Conservation (phyloP, 1,140 invertebrate species). For the Hypsibius dujardini region DNA sequence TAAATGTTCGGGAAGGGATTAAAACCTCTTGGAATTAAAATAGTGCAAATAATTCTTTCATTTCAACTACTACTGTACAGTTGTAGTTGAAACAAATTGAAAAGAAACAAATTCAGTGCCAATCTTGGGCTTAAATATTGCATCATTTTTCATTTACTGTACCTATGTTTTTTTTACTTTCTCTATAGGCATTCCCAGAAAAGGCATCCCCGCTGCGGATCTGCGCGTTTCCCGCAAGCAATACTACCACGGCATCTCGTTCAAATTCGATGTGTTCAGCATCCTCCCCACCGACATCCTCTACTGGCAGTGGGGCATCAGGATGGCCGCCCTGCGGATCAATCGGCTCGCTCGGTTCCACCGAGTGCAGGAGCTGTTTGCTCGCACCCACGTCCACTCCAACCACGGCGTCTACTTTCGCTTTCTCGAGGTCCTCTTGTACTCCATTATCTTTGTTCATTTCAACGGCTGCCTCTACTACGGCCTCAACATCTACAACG, state of each 20-base stretch:
- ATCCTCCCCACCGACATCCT: constrained; percentile 15
- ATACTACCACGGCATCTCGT: constrained; percentile 1
- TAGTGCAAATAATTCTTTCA: too few relatives aligned
- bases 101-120: too few relatives aligned
- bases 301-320: background rate
- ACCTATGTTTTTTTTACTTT: too few relatives aligned
- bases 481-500: constrained; percentile 9
- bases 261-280: constrained; percentile 8
- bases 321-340: background rate
- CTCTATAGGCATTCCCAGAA: constrained; percentile 9
- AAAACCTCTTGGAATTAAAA: too few relatives aligned
- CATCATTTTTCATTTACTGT: too few relatives aligned
- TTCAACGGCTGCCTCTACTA: constrained; percentile 12
- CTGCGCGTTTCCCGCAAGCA: background rate
- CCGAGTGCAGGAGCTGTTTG: background rate
- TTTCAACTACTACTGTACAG: too few relatives aligned
- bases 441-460: background rate
- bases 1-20: too few relatives aligned
- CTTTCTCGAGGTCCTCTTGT: constrained; percentile 4
- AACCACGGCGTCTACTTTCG: background rate
- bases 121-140: too few relatives aligned
- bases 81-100: too few relatives aligned
- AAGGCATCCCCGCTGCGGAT: constrained; percentile 8
- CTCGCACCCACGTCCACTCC: constrained; percentile 10
- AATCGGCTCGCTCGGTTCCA: background rate